Evolutionary conservation across 1,140 invertebrate species (phyloP), one percentile per base, ranked within the genome.

Genomic region (Drosophila sulfurigaster): DNA sequence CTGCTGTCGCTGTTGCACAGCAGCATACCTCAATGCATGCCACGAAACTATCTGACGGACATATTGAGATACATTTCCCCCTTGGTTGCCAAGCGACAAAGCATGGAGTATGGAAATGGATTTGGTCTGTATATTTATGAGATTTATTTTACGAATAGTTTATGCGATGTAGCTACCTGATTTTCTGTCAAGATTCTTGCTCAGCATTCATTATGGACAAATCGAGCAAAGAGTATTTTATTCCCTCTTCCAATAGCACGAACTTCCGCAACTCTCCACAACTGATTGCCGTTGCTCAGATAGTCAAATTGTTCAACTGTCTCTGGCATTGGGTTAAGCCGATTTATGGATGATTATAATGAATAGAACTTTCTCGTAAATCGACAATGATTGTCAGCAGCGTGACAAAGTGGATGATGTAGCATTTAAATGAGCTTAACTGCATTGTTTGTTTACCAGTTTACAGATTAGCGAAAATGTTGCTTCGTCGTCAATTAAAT

Each of bases 111-210:
- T 10, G 28, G 5, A 15, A 20, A 7, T 7, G 15, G 15, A 10
- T 20, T 35, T 10, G 5, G 45, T 15, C 71, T 88, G 81, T 75
- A 88, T 89, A 88, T 88, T 88, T 88, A 88, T 88, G 85, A 89
- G 85, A 88, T 89, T 89, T 89, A 81, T 85, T 89, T 89, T 75
- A 35, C n/a, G 11, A 54, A 30, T 54, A 81, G 71, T 89, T 89
- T 89, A 89, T 89, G 81, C 85, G 80, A 88, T 79, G 75, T 85
- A 49, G 71, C 85, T 81, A 89, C 75, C 78, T 88, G 81, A 85
- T 85, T 25, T 25, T 78, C 67, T 66, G 35, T 46, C 64, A 56
- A 5, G 51, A 32, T 46, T 46, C 63, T 51, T 3, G 20, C 49
- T 62, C 52, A 38, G 48, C 72, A 52, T 81, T 69, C 80, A 78